Percentiles rank a stretch among this genome's conserved stretches.
These are phyloP conservation scores for Astur gentilis DNA, from an alignment of 2,113 vertebrate species.

Conservation along the genomic window DNA sequence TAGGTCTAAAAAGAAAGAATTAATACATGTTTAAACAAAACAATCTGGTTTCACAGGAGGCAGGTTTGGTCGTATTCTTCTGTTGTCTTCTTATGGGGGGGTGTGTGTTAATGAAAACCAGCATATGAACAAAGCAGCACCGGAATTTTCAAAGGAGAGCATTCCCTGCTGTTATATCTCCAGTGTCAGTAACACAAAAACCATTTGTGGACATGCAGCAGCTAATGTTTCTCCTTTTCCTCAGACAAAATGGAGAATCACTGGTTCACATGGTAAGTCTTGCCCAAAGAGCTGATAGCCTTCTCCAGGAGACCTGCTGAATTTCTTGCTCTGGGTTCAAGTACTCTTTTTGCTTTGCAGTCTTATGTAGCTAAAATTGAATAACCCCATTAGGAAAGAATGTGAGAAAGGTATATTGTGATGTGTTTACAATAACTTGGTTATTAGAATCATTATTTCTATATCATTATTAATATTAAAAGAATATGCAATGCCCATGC, in stretches of 20 bases:
- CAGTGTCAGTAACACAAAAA: neutral
- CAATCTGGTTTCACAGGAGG: neutral
- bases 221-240: neutral
- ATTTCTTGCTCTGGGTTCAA: neutral
- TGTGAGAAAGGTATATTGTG: neutral
- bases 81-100: neutral
- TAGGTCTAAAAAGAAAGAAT: neutral
- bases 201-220: neutral
- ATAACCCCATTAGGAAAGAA: neutral
- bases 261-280: neutral
- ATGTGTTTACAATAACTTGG: neutral
- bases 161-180: neutral
- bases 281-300: neutral
- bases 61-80: neutral
- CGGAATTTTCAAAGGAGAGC: neutral
- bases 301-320: neutral
- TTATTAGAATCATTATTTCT: neutral
- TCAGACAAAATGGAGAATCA: neutral
- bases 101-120: neutral
- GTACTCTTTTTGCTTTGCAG: neutral
- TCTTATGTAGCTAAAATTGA: neutral
- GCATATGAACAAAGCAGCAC: fast-evolving
- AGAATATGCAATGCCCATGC: neutral
- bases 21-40: neutral
- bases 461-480: neutral